Conservation (phyloP, 2,113 vertebrate genomes). For the Cygnus atratus region DNA sequence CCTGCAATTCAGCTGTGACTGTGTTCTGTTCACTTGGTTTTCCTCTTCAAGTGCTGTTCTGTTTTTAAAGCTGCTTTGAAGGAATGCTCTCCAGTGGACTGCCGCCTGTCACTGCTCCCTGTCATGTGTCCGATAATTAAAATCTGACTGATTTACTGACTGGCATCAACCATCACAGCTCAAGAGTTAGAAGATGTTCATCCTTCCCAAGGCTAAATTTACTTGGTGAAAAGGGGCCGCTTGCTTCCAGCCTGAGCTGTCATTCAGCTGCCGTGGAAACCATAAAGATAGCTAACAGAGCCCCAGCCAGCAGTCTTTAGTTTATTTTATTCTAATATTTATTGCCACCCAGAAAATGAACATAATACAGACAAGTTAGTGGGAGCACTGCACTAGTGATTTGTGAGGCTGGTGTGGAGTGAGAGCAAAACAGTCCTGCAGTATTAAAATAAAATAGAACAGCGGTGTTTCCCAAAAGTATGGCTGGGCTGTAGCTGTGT, state of each 20-base stretch:
- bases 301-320: conserved; percentile 79
- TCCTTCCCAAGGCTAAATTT: conserved; percentile 88
- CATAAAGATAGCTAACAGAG: conserved; percentile 83
- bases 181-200: conserved; percentile 80
- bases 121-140: conserved; percentile 90
- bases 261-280: conserved; percentile 85
- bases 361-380: conserved; percentile 79
- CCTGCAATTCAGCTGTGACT: conserved; percentile 73
- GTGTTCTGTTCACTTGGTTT: conserved; percentile 52
- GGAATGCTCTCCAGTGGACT: conserved; percentile 82
- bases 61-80: conserved; percentile 82
- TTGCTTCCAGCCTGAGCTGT: conserved; percentile 78
- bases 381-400: conserved; percentile 70
- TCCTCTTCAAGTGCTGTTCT: conserved; percentile 73
- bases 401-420: conserved; percentile 68
- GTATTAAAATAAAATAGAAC: conserved; percentile 69
- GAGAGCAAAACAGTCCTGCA: conserved; percentile 71
- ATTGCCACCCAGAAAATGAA: conserved; percentile 85
- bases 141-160: conserved; percentile 91
- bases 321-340: conserved; percentile 88
- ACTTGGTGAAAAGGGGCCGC: conserved; percentile 78
- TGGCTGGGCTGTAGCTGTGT: conserved; percentile 50
- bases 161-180: conserved; percentile 77
- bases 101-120: conserved; percentile 81
- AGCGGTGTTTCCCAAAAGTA: conserved; percentile 43